Evolutionary conservation across 2,888 invertebrate species (phyloP).

Genomic region (Cordylochernes scorpioides): DNA sequence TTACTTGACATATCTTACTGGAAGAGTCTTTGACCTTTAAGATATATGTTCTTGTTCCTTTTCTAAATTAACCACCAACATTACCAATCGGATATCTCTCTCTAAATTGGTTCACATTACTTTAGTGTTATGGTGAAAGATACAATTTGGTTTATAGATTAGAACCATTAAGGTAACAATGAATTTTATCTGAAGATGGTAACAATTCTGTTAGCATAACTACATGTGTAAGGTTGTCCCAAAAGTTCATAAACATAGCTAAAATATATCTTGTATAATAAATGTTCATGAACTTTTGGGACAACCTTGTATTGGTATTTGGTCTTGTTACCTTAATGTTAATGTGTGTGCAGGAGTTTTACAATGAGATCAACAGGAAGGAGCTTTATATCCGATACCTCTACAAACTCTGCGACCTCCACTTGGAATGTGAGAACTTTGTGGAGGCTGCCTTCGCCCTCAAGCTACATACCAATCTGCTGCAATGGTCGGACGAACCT

Average conservation of each 20-base stretch:
- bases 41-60: too few relatives aligned
- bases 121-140: too few relatives aligned
- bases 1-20: too few relatives aligned
- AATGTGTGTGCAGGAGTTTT: constrained; percentile 38
- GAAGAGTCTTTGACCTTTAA: too few relatives aligned
- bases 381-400: constrained; percentile 86
- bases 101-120: too few relatives aligned
- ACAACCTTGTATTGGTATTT: not conserved
- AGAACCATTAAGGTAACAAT: too few relatives aligned
- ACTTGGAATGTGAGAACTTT: constrained; percentile 62
- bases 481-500: constrained; percentile 55
- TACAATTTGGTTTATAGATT: too few relatives aligned
- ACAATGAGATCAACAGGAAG: constrained; percentile 63
- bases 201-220: too few relatives aligned
- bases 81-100: too few relatives aligned
- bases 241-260: constrained; percentile 1
- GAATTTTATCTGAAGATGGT: too few relatives aligned
- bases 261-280: constrained; percentile 1
- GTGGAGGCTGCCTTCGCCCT: constrained; percentile 87
- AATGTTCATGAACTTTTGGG: not conserved
- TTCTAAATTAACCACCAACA: too few relatives aligned
- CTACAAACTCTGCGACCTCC: constrained; percentile 71
- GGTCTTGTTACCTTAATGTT: not conserved
- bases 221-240: not conserved
- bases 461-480: constrained; percentile 29